Base-by-base conservation (phyloP, 2,888 invertebrate species). In the Theodoxus fluviatilis region DNA sequence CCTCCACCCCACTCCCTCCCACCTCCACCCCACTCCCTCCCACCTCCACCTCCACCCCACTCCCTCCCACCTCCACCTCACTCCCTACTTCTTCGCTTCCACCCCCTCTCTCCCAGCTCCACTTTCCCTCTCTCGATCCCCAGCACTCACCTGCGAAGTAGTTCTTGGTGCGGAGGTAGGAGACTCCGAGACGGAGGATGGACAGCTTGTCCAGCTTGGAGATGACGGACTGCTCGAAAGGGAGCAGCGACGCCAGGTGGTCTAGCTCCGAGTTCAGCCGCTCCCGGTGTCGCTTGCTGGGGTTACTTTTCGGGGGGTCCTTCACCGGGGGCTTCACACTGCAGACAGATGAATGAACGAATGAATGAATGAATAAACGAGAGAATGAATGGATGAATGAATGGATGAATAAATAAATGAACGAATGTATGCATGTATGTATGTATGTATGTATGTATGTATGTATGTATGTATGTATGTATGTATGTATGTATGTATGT, bases 201-300 rank as follows among this genome's bases (percentile, higher is more conserved):
- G 97, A 98, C 79, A 99, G 92, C 83, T 99, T 92, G 90, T 99
- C 99, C 87, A 99, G 90, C 89, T 99, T 98, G 88, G 96, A 95
- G 81, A 98, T 93, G 87, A 98, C 97, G 88, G 96, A 96, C 90
- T 97, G 96, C 89, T 98, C 97, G 90, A 96, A 98, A 81, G 98
- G 98, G 73, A 89, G 81, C 47, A 89, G 80, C 68, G 85, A 85
- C 61, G 99, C 98, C 84, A 99, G 89, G 69, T 96, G 96, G 89
- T 99, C 99, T 88, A 99, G 90, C 89, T 99, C 99, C 9, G 97
- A 96, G 89, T 99, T 99, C 80, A 99, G 91, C 35, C 99, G 91
- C 89, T 99, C 98, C 49, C 99, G 91, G 88, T 99, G 99, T 69
- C 99, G 90, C 87, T 99, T 99, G 89, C 97, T 97, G 2, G 99